Evolutionary conservation across 1,140 invertebrate genomes (phyloP).

Genomic region (Ceratoteleas bidentatus): DNA sequence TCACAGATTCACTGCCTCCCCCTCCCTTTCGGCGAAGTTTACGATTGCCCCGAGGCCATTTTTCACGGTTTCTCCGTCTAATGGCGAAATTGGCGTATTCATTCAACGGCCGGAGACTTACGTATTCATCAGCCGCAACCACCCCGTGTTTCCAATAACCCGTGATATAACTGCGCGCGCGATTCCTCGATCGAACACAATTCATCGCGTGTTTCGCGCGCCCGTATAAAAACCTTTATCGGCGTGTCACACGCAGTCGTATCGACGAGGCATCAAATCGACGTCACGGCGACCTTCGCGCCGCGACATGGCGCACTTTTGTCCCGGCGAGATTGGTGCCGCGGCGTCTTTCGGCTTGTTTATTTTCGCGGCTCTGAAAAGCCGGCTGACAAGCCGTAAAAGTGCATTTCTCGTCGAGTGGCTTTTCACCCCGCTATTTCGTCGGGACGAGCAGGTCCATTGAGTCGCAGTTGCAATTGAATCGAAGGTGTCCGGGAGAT

Average conservation of each 20-base stretch:
- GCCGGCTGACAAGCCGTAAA: constrained; percentile 29
- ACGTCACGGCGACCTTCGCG: constrained; percentile 25
- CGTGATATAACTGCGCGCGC: not conserved
- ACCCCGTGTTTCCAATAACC: not conserved
- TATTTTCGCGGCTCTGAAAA: constrained; percentile 31
- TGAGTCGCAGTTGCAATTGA: constrained; percentile 32
- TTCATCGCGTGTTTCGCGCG: not conserved
- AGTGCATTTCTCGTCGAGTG: constrained; percentile 38
- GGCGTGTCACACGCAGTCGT: constrained; percentile 33
- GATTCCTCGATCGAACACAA: not conserved
- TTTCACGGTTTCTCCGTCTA: too few species aligned
- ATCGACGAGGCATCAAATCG: constrained; percentile 32
- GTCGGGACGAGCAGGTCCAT: constrained; percentile 10
- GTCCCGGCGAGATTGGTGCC: constrained; percentile 3
- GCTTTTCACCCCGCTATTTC: constrained; percentile 41
- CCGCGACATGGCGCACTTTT: constrained; percentile 2
- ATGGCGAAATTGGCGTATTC: not conserved
- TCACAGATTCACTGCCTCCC: too few species aligned
- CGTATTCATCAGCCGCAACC: not conserved
- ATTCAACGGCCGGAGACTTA: not conserved
- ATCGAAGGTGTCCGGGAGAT: constrained; percentile 67
- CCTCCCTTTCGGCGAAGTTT: too few species aligned
- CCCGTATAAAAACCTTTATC: constrained; percentile 30
- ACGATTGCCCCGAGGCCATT: too few species aligned
- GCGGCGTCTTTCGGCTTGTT: constrained; percentile 24